phyloP scores from a whole-genome alignment of 1,140 invertebrate species.

The Drosophila sp. region DNA sequence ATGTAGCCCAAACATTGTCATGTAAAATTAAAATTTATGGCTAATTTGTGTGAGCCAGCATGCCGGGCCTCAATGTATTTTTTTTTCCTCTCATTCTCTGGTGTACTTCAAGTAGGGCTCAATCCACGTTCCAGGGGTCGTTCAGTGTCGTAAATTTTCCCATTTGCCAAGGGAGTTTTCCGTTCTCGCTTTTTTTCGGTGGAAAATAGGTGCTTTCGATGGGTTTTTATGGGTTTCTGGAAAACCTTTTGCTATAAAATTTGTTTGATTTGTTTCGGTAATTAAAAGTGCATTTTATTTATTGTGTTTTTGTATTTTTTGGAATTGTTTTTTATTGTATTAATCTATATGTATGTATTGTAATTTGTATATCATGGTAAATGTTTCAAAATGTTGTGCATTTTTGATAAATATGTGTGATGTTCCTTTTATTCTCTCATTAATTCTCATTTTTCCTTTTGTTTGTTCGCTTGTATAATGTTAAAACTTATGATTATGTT shows the following conservation, averaged over 20 bases:
- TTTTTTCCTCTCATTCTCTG: conserved; percentile 24
- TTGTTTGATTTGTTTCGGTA: conserved; percentile 22
- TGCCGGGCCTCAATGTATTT: conserved; percentile 34
- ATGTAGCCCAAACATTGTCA: conserved; percentile 61
- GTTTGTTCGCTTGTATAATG: conserved; percentile 25
- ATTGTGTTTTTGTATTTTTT: conserved; percentile 25
- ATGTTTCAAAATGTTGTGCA: conserved; percentile 49
- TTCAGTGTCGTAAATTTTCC: conserved; percentile 21
- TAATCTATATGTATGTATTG: conserved; percentile 34
- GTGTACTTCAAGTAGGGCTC: conserved; percentile 35
- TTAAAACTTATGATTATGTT: conserved; percentile 53
- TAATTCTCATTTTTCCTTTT: conserved; percentile 1
- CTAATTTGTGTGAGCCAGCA: conserved; percentile 68
- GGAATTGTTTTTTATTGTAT: conserved; percentile 53
- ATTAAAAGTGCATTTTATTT: conserved; percentile 29
- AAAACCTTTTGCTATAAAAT: conserved; percentile 24
- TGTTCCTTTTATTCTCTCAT: conserved; percentile 10
- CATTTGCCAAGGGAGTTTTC: conserved; percentile 21
- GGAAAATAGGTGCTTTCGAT: conserved; percentile 13
- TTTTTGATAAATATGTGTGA: conserved; percentile 32
- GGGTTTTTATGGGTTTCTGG: conserved; percentile 29
- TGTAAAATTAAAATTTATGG: conserved; percentile 82
- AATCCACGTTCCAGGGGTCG: conserved; percentile 25
- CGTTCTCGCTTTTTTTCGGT: neutral
- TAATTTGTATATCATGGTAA: conserved; percentile 53